A percentile compares a stretch with the other conserved stretches of the same genome.
Conservation (phyloP, 1,140 invertebrate species). For the Saxidomus purpurata region DNA sequence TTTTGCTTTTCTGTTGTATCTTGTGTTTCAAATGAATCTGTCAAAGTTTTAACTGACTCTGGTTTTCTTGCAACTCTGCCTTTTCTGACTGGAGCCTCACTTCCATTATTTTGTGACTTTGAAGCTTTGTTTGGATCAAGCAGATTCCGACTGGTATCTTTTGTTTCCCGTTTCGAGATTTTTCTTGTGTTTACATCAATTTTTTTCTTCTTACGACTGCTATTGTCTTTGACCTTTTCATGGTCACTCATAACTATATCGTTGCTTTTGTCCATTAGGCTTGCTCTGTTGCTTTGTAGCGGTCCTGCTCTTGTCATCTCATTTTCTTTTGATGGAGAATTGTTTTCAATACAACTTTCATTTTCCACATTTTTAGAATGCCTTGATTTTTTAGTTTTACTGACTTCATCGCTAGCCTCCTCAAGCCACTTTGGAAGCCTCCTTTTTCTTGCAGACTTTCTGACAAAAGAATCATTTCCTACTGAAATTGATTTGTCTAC, state of each 20-base stretch:
- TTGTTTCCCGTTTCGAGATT: no score
- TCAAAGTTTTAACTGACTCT: background rate
- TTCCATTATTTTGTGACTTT: background rate
- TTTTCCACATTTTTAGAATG: background rate
- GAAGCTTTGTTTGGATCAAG: no score
- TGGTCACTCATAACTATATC: background rate
- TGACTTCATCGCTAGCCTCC: slow-evolving; percentile 1
- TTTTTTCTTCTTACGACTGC: background rate
- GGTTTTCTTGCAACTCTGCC: background rate
- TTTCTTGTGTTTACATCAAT: background rate
- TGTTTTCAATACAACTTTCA: no score
- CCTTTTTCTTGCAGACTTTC: slow-evolving; percentile 52
- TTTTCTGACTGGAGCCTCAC: background rate
- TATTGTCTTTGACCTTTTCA: background rate
- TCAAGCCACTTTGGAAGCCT: slow-evolving; percentile 61
- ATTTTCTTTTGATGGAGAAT: no score
- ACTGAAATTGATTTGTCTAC: background rate
- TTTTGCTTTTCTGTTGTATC: background rate
- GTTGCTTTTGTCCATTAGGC: background rate
- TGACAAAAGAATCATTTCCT: background rate
- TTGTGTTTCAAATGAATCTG: background rate
- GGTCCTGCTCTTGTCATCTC: no score
- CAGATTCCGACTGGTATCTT: no score
- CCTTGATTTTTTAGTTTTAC: background rate
- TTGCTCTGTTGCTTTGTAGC: background rate